These are phyloP conservation scores for Salvelinus fontinalis DNA, from an alignment of 2,113 vertebrate genomes.

Conservation along the genomic window DNA sequence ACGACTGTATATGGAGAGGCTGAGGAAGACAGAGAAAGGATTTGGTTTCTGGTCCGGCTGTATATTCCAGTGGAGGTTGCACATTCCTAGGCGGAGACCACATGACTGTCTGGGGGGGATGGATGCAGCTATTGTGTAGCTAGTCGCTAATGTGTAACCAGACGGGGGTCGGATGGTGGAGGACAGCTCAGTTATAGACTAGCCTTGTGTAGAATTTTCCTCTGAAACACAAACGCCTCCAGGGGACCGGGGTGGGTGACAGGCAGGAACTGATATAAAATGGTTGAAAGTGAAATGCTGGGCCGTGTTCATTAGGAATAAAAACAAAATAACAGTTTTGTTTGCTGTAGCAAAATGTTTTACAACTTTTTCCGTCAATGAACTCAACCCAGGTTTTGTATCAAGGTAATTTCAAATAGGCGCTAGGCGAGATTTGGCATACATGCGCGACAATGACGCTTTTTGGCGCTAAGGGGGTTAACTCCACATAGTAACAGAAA, in stretches of 20 bases:
- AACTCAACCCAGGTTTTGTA: background rate
- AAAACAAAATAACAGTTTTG: no score
- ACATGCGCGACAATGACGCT: background rate
- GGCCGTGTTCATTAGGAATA: background rate
- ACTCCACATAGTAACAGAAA: slow-evolving; percentile 49
- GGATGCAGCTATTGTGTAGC: slow-evolving; percentile 49
- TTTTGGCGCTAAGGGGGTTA: slow-evolving; percentile 15
- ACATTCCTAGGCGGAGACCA: slow-evolving; percentile 66
- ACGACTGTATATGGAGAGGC: slow-evolving; percentile 13
- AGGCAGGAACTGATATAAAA: background rate
- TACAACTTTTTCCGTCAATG: no score
- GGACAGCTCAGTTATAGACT: background rate
- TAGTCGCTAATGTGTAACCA: slow-evolving; percentile 33
- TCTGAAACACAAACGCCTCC: slow-evolving; percentile 36
- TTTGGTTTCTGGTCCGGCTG: slow-evolving; percentile 54
- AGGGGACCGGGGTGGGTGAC: slow-evolving; percentile 14
- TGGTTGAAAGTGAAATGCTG: background rate
- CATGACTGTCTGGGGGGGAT: slow-evolving; percentile 45
- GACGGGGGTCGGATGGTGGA: slow-evolving; percentile 12
- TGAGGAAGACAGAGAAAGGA: background rate
- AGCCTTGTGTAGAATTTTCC: slow-evolving; percentile 45
- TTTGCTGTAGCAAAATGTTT: no score
- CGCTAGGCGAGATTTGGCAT: background rate
- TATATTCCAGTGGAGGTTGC: slow-evolving; percentile 67
- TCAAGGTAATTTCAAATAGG: background rate